phyloP scores from a whole-genome alignment of 2,113 vertebrate species.

The Trachemys scripta region DNA sequence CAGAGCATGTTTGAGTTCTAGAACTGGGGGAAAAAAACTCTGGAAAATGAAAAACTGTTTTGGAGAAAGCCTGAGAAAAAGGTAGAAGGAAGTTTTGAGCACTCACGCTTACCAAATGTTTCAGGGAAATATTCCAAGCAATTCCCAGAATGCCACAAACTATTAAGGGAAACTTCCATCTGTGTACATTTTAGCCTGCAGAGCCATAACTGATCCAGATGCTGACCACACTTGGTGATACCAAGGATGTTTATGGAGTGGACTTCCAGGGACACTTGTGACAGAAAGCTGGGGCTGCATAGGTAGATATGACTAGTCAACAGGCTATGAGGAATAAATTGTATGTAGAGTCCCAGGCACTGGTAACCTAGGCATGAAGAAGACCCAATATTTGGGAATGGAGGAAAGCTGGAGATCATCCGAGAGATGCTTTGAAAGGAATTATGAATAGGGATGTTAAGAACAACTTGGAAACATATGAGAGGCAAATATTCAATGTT shows the following conservation, averaged over 20 bases:
- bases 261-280: neutral
- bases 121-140: neutral
- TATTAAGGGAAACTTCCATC: neutral
- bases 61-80: neutral
- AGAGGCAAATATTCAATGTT: too few relatives aligned
- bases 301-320: neutral
- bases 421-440: too few relatives aligned
- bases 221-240: neutral
- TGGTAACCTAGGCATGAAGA: neutral
- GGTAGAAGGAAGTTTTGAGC: neutral
- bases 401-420: conserved; percentile 7
- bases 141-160: neutral
- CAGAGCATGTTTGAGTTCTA: neutral
- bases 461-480: too few relatives aligned
- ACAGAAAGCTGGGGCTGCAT: neutral
- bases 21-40: neutral
- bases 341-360: neutral
- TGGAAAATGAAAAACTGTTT: neutral
- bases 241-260: neutral
- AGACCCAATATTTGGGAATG: neutral
- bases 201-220: neutral
- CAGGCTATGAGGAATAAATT: neutral
- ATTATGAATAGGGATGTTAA: too few relatives aligned
- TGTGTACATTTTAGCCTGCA: neutral
- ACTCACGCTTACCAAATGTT: too few relatives aligned